These are phyloP conservation scores for Anniella stebbinsi DNA, from an alignment of 2,797 vertebrate species.

Conservation along the genomic window DNA sequence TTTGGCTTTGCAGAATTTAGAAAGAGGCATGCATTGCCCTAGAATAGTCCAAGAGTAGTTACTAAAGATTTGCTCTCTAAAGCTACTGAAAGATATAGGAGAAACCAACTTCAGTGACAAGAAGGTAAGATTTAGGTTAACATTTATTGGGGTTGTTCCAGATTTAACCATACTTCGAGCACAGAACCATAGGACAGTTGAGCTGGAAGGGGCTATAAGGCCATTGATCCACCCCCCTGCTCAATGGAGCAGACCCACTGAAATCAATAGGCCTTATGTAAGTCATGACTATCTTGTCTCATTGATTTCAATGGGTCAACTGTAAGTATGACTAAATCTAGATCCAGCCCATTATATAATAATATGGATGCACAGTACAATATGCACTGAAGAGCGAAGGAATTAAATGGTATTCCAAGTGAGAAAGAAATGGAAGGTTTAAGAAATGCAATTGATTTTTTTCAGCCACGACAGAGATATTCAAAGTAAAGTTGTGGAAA, in stretches of 20 bases:
- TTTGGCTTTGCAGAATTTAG: not conserved
- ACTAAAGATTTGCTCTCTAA: not conserved
- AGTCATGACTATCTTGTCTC: too few relatives aligned
- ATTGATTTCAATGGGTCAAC: too few relatives aligned
- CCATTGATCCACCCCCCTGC: too few relatives aligned
- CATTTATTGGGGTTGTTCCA: too few relatives aligned
- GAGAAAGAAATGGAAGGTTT: not conserved
- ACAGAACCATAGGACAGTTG: too few relatives aligned
- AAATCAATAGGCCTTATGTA: too few relatives aligned
- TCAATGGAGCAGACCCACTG: too few relatives aligned
- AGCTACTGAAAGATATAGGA: not conserved
- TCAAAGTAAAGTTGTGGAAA: not conserved
- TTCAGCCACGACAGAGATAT: not conserved
- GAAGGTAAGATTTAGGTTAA: not conserved
- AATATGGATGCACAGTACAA: not conserved
- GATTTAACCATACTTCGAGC: too few relatives aligned
- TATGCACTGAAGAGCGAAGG: not conserved
- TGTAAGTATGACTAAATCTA: too few relatives aligned
- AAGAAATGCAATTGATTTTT: not conserved
- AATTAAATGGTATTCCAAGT: not conserved
- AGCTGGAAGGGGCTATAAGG: too few relatives aligned
- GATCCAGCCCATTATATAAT: not conserved
- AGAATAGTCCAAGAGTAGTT: not conserved
- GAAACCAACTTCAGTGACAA: not conserved
- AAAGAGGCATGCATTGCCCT: not conserved